phyloP scores from a whole-genome alignment of 2,888 invertebrate genomes.

The Nasonovia ribisnigri region DNA sequence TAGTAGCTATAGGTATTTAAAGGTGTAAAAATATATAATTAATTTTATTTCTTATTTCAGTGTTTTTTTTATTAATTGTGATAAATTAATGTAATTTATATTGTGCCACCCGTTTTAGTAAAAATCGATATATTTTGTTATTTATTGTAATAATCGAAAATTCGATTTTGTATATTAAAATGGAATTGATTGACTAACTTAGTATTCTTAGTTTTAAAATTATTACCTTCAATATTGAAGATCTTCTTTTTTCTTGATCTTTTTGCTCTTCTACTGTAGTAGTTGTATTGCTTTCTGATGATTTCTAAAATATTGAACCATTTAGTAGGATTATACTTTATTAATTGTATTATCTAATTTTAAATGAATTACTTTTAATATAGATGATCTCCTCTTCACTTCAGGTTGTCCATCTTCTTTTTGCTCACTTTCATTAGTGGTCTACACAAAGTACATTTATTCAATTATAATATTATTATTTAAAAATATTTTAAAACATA shows the following conservation, averaged over 20 bases:
- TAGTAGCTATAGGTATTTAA: no score
- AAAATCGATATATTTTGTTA: neutral
- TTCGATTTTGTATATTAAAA: neutral
- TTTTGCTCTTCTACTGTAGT: constrained; percentile 32
- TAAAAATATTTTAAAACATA: neutral
- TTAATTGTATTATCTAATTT: neutral
- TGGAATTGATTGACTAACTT: neutral
- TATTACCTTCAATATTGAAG: constrained; percentile 65
- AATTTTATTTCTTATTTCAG: neutral
- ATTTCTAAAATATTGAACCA: constrained; percentile 39
- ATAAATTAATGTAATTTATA: neutral
- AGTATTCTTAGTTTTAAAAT: neutral
- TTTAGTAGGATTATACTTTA: neutral
- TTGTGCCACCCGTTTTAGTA: neutral
- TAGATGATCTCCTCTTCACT: constrained; percentile 37
- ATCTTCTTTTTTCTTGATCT: constrained; percentile 57
- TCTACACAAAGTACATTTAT: neutral
- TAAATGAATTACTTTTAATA: constrained; percentile 45
- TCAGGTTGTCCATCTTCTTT: constrained; percentile 44
- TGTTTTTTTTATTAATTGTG: neutral
- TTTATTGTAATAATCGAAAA: neutral
- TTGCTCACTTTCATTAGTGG: constrained; percentile 26
- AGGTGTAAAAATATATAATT: neutral
- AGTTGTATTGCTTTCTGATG: constrained; percentile 10
- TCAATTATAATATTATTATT: neutral